Base-by-base conservation (phyloP, 2,888 invertebrate species). In the Dermolepida albohirtum region DNA sequence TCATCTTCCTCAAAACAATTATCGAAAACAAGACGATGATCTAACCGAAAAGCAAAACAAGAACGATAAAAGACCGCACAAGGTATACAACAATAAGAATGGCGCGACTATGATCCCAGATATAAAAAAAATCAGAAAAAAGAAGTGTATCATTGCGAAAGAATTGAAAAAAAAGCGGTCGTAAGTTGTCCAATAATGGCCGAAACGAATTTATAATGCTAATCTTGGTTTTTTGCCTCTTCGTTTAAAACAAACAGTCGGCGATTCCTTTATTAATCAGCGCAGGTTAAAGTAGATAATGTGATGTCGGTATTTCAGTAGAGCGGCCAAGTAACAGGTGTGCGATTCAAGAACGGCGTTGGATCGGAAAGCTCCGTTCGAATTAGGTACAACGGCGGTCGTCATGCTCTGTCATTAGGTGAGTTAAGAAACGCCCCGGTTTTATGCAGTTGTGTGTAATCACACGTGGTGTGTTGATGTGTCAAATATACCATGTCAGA, bases 391-490 rank as follows among this genome's bases (percentile, higher is more conserved):
- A 16, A 41, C 54, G 74, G 75, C 74, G 75, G 75, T 72, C 69
- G 70, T 72, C 71, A 72, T 72, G 75, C 75, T 74, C 78, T 78
- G 76, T 78, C 75, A 78, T 78, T 78, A 78, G 75, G 73, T 72
- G 72, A 74, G 71, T 72, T 75, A 78, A 78, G 77, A 77, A 78
- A 78, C 78, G 77, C 78, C 78, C 78, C 73, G 73, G 74, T 78
- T 78, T 77, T 78, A 78, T 78, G 75, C 77, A 76, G 72, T 77
- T 77, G 75, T 73, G 74, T 76, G 74, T 77, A 77, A 78, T 77
- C 76, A 76, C 76, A 76, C 74, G 73, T 71, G 74, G 75, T 47
- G 59, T 74, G 77, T 74, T 76, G 75, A 78, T 78, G 77, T 78
- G 78, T 78, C 77, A 78, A 78, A 78, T 77, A 76, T 73, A 74